Conservation (phyloP, 1,140 invertebrate species). For the Caenorhabditis remanei region DNA sequence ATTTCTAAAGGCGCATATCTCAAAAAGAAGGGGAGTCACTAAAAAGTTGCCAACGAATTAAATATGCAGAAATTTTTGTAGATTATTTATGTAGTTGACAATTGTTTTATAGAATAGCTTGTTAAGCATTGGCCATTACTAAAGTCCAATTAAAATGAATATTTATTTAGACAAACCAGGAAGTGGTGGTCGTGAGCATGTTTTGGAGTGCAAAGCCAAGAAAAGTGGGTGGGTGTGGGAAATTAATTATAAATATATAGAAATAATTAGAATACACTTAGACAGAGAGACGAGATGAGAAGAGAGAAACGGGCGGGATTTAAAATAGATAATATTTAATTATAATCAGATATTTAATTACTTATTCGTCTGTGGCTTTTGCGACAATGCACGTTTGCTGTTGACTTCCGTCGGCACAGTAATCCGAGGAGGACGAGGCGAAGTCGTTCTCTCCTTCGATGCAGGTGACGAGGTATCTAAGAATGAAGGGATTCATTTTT, state of each 20-base stretch:
- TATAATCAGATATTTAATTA: neutral
- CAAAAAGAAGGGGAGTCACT: too few species aligned
- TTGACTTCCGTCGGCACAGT: constrained; percentile 42
- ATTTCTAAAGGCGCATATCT: too few species aligned
- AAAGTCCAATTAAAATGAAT: too few species aligned
- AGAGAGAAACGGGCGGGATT: neutral
- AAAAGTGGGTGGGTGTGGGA: neutral
- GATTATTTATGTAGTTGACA: too few species aligned
- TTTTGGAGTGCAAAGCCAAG: neutral
- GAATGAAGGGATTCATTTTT: neutral
- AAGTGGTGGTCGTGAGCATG: too few species aligned
- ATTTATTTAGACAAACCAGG: too few species aligned
- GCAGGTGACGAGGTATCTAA: constrained; percentile 55
- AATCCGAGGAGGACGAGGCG: constrained; percentile 16
- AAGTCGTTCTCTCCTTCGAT: constrained; percentile 51
- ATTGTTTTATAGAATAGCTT: too few species aligned
- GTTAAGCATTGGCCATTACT: too few species aligned
- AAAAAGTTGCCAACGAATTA: too few species aligned
- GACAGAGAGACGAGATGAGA: neutral
- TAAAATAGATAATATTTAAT: neutral
- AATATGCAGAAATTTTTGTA: too few species aligned
- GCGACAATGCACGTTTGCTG: constrained; percentile 57
- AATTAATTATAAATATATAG: neutral
- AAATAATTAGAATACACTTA: too few species aligned
- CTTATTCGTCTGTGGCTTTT: constrained; percentile 42